Evolutionary conservation across 2,888 invertebrate genomes (phyloP), one percentile per base, ranked within the genome.

Genomic region (Synergus laeviventris): DNA sequence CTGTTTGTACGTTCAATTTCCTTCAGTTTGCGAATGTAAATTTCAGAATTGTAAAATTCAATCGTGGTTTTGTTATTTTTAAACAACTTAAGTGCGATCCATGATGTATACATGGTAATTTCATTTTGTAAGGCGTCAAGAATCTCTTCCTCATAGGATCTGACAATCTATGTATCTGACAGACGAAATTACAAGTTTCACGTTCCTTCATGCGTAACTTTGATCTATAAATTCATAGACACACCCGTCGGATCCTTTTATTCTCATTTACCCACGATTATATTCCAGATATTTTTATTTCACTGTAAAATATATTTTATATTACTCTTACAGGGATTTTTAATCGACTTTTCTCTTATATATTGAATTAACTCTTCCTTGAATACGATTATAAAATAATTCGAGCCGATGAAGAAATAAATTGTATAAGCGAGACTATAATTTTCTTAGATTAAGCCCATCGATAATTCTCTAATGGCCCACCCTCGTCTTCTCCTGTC

Each of bases 381-480:
- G 49, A 73, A 73, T 61, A 62, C 66, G 31, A 38, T 75, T 76
- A 24, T 49, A 61, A 78, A 79, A 75, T 76, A 78, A 79, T 78
- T 76, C 31, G 42, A 45, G 49, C 74, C 49, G 74, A 76, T 74
- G 54, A 76, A 66, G 66, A 79, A 76, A 75, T 66, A 49, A 78
- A 73, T 56, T 76, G 64, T 75, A 60, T 76, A 76, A 75, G 18
- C 64, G 59, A 38, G 16, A 39, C 74, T 77, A 76, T 78, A 80
- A 80, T 80, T 78, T 76, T 56, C 74, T 75, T 74, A 14, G 62
- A 73, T 77, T 74, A 74, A 74, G 73, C 77, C 70, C 45, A 56
- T 76, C 78, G 76, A 74, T 74, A 74, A 78, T 75, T 78, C 66
- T 75, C 61, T 78, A 76, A 76, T 74, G 64, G 64, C 60, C 75